A percentile compares a stretch with the other conserved stretches of the same genome.
These are phyloP conservation scores for Scaptomyza flava DNA, from an alignment of 2,888 invertebrate species.

Conservation along the genomic window DNA sequence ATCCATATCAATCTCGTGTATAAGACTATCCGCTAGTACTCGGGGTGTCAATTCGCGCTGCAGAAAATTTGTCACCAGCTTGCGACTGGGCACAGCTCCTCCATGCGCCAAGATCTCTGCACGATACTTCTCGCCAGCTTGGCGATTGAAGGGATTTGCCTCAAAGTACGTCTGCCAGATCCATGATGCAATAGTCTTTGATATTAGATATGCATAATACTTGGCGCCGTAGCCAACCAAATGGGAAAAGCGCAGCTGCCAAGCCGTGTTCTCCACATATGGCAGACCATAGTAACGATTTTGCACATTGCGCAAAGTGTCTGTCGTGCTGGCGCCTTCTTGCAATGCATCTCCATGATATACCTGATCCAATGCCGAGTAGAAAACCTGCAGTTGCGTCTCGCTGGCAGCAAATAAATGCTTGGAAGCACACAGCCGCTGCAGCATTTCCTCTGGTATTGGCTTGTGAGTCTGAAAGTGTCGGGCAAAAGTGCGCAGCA, in stretches of 20 bases:
- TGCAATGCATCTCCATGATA: slow-evolving; percentile 88
- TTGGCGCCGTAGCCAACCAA: slow-evolving; percentile 99
- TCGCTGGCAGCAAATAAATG: slow-evolving; percentile 95
- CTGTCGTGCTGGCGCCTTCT: slow-evolving; percentile 86
- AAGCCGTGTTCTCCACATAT: slow-evolving; percentile 95
- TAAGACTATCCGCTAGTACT: slow-evolving; percentile 91
- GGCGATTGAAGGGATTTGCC: slow-evolving; percentile 90
- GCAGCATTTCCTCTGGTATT: slow-evolving; percentile 92
- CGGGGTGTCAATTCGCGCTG: slow-evolving; percentile 90
- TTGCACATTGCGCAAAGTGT: slow-evolving; percentile 91
- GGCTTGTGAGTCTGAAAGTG: slow-evolving; percentile 95
- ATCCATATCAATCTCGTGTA: slow-evolving; percentile 89
- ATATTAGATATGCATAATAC: slow-evolving; percentile 98
- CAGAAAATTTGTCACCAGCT: slow-evolving; percentile 92
- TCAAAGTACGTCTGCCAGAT: slow-evolving; percentile 96
- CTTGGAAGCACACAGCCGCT: slow-evolving; percentile 93
- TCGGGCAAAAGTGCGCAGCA: slow-evolving; percentile 93
- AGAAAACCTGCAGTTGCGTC: slow-evolving; percentile 94
- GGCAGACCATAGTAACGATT: slow-evolving; percentile 93
- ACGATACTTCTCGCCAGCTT: slow-evolving; percentile 92
- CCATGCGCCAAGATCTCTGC: slow-evolving; percentile 92
- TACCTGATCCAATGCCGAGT: slow-evolving; percentile 95
- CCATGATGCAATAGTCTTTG: slow-evolving; percentile 95
- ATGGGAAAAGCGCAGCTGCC: slow-evolving; percentile 98
- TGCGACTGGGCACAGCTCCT: slow-evolving; percentile 92